phyloP scores from a whole-genome alignment of 2,113 vertebrate genomes.

The Acrocephalus kingi region DNA sequence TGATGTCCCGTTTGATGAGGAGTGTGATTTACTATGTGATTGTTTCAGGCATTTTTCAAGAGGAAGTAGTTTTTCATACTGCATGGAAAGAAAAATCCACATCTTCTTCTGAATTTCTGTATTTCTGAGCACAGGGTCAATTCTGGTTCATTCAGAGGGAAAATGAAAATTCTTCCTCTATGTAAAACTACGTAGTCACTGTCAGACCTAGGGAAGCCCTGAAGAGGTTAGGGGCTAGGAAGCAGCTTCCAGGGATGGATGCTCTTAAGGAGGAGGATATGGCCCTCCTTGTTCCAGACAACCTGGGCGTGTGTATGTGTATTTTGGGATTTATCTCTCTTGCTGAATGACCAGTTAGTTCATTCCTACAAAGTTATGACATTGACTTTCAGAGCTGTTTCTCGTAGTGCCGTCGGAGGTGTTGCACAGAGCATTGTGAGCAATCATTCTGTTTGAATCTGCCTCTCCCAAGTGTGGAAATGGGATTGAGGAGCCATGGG shows the following conservation, averaged over 20 bases:
- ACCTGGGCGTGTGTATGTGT: not conserved
- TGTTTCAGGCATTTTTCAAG: not conserved
- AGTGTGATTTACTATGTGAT: not conserved
- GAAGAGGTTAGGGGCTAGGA: not conserved
- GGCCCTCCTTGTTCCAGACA: not conserved
- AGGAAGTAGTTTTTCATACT: not conserved
- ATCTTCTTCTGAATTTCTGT: not conserved
- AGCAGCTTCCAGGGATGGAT: not conserved
- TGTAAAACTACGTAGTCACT: not conserved
- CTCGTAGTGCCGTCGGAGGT: fast-evolving
- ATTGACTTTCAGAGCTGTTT: not conserved
- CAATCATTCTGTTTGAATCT: not conserved
- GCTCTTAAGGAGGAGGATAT: not conserved
- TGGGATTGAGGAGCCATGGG: not conserved
- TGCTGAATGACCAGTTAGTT: not conserved
- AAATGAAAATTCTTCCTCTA: not conserved
- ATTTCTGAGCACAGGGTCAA: not conserved
- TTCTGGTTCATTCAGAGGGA: not conserved
- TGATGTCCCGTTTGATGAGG: not conserved
- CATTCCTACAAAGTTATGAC: fast-evolving
- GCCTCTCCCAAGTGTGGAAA: not conserved
- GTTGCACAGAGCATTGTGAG: not conserved
- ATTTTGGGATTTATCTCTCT: not conserved
- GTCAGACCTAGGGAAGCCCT: not conserved
- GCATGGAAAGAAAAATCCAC: not conserved